These are phyloP conservation scores for Steinernema khuongi DNA, from an alignment of 1,140 invertebrate species.

Conservation along the genomic window DNA sequence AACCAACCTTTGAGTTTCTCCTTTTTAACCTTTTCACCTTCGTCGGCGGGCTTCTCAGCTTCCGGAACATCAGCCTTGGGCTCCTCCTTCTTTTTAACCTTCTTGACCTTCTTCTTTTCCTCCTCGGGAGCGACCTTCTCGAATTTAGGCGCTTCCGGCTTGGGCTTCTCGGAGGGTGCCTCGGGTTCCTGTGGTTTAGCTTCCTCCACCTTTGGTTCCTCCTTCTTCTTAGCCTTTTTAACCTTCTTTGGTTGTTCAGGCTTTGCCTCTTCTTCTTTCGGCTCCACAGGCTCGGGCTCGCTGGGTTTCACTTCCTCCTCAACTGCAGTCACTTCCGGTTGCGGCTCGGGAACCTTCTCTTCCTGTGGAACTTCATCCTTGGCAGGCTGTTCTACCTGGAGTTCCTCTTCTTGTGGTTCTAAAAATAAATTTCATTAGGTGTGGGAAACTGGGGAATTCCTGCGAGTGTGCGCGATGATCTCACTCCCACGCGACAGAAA, in stretches of 20 bases:
- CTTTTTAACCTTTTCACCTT: neutral
- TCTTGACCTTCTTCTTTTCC: constrained; percentile 17
- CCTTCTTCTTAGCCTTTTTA: constrained; percentile 18
- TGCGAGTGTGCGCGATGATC: neutral
- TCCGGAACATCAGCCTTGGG: neutral
- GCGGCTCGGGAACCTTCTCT: too few relatives aligned
- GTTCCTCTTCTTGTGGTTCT: neutral
- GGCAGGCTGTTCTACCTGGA: neutral
- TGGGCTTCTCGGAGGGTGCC: neutral
- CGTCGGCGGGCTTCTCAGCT: neutral
- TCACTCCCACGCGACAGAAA: neutral
- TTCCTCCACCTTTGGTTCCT: constrained; percentile 7
- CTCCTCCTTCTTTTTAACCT: constrained; percentile 20
- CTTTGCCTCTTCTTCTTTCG: neutral
- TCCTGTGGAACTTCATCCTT: too few relatives aligned
- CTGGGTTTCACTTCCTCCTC: neutral
- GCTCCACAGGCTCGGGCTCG: constrained; percentile 14
- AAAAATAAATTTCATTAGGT: constrained; percentile 1
- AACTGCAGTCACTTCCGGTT: too few relatives aligned
- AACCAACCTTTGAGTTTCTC: constrained; percentile 7
- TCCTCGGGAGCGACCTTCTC: neutral
- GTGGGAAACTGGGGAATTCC: neutral
- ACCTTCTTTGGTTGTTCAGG: neutral
- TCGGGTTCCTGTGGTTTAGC: constrained; percentile 16
- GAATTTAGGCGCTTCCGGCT: neutral